Base-by-base conservation (phyloP, 2,888 invertebrate genomes). In the Notodonta dromedarius region DNA sequence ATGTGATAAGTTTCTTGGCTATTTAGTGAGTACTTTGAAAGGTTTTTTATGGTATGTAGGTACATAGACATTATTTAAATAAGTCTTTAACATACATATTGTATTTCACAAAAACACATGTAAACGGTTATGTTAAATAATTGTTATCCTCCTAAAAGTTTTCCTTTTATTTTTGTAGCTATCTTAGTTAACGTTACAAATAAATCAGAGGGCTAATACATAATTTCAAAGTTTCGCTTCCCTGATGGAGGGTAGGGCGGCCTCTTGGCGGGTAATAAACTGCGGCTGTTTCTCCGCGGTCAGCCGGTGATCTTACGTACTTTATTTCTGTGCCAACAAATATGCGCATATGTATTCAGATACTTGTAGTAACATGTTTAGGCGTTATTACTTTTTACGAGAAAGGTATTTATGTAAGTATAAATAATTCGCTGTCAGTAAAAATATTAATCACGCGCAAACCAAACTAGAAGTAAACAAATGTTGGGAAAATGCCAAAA, bases 181-280 rank as follows among this genome's bases (percentile, higher is more conserved):
- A 50, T 16, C 11, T 16, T 16, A 16, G 14, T 50, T 50, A 16
- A 24, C 12, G 24, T 11, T 6, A 32, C 52, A 32, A 13, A 52
- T 52, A 52, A 52, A 52, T 52, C 52, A 52, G 32, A 13, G 50
- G 7, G 6, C 52, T 52, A 32, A 52, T 52, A 52, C 52, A 52
- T 52, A 52, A 52, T 52, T 52, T 52, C 24, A 52, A 52, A 52
- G 52, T 52, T 52, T 35, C 52, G 32, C 52, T 50, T 16, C 16
- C 50, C 16, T 32, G 24, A 52, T 50, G 52, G 13, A 32, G 52
- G 24, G 52, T 13, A 52, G 52, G 6, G 51, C n/a, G 51, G 11
- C 7, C 52, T 32, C 32, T 32, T 32, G 32, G 52, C 32, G 32
- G 50, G 50, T 50, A 50, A 50, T 50, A 50, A 50, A 50, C 3